Evolutionary conservation across 1,140 invertebrate genomes (phyloP), one percentile per base, ranked within the genome.

Genomic region (Drosophila repletoides): DNA sequence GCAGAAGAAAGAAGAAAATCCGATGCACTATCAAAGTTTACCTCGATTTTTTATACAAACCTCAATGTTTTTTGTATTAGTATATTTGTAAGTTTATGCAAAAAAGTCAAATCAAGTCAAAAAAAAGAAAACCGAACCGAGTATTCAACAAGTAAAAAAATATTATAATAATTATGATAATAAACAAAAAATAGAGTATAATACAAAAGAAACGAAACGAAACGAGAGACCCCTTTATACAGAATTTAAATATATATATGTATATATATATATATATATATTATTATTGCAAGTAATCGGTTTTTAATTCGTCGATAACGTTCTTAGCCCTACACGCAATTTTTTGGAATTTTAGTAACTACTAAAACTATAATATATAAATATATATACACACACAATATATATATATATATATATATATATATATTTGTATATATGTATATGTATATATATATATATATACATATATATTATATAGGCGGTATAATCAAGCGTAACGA

Each of bases 11-110:
- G 43, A 45, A 17, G 31, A 76, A 69, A 48, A 74, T 71, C 75
- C 71, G 76, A 80, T 79, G 76, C 76, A 79, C 76, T 79, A 79
- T 79, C 76, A 61, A 79, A 79, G 71, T 79, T 79, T 79, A 79
- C 76, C 76, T 79, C 76, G 76, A 80, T 80, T 80, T 80, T 80
- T 72, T 80, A 80, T 80, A 80, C 76, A 80, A 75, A 51, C 64
- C 80, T 86, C 48, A 84, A 55, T 26, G 46, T 76, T 75, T 83
- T 84, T 86, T 84, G 74, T 79, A 83, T 69, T 72, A 51, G 56
- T 81, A 56, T 67, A 81, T 67, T 70, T 83, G 66, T 83, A 84
- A 79, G 80, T 86, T 66, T 48, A 52, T 67, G 64, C 55, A 67
- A 60, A 14, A 34, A n/a, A n/a, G 2, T 40, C 19, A 55, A 43